Conservation (phyloP, 2,113 vertebrate species). For the Nerophis lumbriciformis region DNA sequence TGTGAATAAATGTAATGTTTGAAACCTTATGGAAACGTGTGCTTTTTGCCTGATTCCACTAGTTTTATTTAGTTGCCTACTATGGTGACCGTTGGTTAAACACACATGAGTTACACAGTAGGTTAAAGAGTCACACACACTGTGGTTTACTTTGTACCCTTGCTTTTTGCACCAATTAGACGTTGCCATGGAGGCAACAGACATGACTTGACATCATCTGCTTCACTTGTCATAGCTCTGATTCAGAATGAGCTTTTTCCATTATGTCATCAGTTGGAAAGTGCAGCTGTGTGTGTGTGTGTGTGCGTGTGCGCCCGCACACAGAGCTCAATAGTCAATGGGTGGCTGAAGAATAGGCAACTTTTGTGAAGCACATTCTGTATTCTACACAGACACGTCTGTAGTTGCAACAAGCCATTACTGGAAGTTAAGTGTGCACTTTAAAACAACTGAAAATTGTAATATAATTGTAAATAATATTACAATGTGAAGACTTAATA, state of each 20-base stretch:
- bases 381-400: too few species aligned
- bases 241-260: constrained; percentile 13
- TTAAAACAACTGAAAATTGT: too few species aligned
- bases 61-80: constrained; percentile 6
- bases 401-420: too few species aligned
- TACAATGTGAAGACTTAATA: too few species aligned
- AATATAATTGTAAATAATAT: too few species aligned
- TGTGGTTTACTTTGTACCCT: constrained; percentile 2
- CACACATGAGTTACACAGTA: constrained; percentile 9
- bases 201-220: constrained; percentile 48
- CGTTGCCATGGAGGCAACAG: constrained; percentile 8
- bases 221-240: constrained; percentile 5
- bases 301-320: too few species aligned
- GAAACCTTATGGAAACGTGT: constrained; percentile 6
- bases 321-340: too few species aligned
- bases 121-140: background rate
- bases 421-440: too few species aligned
- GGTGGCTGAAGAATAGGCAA: too few species aligned
- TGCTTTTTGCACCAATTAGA: background rate
- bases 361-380: too few species aligned
- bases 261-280: constrained; percentile 22
- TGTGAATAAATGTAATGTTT: constrained; percentile 54
- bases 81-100: constrained; percentile 22
- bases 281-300: background rate
- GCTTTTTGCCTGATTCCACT: background rate